Conservation (phyloP, 2,797 vertebrate genomes). For the Pseudochromis fuscus region DNA sequence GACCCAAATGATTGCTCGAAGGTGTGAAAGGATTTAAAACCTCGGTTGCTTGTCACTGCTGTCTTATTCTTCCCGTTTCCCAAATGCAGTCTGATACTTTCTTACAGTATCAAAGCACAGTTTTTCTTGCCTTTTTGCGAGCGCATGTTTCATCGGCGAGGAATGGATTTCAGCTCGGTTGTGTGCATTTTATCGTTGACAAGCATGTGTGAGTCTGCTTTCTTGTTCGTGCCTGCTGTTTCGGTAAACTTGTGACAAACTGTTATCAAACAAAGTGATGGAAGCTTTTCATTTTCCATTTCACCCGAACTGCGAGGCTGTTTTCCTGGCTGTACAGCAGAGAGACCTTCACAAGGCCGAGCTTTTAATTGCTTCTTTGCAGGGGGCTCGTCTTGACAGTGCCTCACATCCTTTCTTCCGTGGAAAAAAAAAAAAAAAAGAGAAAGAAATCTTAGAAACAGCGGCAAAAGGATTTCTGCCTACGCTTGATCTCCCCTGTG, state of each 20-base stretch:
- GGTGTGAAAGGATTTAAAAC: slow-evolving; percentile 51
- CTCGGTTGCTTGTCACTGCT: slow-evolving; percentile 33
- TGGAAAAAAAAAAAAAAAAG: slow-evolving; percentile 63
- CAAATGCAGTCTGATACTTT: slow-evolving; percentile 38
- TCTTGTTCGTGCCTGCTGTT: slow-evolving; percentile 57
- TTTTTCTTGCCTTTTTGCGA: slow-evolving; percentile 39
- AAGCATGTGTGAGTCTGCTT: slow-evolving; percentile 61
- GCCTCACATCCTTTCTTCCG: slow-evolving; percentile 75
- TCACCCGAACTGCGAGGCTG: slow-evolving; percentile 56
- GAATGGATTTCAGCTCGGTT: slow-evolving; percentile 47
- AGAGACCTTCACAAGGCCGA: slow-evolving; percentile 83
- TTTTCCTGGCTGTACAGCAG: slow-evolving; percentile 68
- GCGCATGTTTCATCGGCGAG: slow-evolving; percentile 35
- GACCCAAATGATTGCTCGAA: slow-evolving; percentile 49
- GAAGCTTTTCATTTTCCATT: slow-evolving; percentile 74
- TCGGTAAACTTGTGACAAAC: slow-evolving; percentile 66
- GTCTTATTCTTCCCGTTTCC: slow-evolving; percentile 31
- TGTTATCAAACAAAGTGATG: slow-evolving; percentile 70
- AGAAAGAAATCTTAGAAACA: slow-evolving; percentile 77
- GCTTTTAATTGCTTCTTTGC: slow-evolving; percentile 88
- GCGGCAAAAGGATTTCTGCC: slow-evolving; percentile 81
- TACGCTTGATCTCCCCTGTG: slow-evolving; percentile 79
- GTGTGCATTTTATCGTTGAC: slow-evolving; percentile 66
- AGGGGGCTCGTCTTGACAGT: slow-evolving; percentile 84
- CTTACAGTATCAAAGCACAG: slow-evolving; percentile 56